phyloP scores from a whole-genome alignment of 2,113 vertebrate species.

The Castor canadensis region DNA sequence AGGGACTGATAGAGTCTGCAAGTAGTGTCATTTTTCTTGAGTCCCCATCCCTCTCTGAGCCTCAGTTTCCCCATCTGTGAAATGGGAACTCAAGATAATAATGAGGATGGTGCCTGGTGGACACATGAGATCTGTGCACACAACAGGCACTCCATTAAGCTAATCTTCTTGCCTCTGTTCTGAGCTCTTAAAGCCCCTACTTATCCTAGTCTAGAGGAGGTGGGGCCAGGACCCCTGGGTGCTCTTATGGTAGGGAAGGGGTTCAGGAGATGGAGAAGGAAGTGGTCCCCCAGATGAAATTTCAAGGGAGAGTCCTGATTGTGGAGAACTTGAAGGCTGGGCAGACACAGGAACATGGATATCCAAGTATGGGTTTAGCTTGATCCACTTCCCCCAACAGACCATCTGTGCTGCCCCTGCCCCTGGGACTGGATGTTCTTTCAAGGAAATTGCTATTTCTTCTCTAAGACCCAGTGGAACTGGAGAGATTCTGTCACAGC shows the following conservation, averaged over 20 bases:
- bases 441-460: background rate
- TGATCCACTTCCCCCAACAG: background rate
- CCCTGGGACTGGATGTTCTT: background rate
- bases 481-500: background rate
- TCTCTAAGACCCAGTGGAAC: background rate
- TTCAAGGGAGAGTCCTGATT: background rate
- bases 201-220: background rate
- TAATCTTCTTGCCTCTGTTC: background rate
- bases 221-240: background rate
- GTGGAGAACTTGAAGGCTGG: background rate
- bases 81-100: background rate
- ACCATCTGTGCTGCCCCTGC: background rate
- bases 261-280: background rate
- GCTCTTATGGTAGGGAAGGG: background rate
- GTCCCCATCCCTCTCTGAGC: background rate
- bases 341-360: too few species aligned
- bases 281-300: too few species aligned
- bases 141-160: background rate
- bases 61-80: background rate
- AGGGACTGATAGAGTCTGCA: background rate
- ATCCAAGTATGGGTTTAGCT: background rate
- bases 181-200: background rate
- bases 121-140: background rate
- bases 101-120: background rate
- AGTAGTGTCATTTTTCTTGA: background rate